Evolutionary conservation across 1,140 invertebrate genomes (phyloP).

Genomic region (Heliconius hermathena): DNA sequence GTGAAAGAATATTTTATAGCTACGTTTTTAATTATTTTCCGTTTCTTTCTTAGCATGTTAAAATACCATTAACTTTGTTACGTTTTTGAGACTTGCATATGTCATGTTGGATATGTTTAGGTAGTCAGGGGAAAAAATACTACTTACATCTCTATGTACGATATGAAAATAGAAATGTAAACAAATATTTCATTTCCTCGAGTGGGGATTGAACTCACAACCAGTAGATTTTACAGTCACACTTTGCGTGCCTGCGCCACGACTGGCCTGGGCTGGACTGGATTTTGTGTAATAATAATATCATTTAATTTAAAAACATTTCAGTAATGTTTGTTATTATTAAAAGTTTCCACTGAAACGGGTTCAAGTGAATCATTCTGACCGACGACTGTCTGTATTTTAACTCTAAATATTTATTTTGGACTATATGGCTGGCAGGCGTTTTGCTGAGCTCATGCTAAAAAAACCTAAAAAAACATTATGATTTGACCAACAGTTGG

Average conservation of each 20-base stretch:
- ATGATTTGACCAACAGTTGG: background rate
- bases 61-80: too few species aligned
- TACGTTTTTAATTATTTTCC: background rate
- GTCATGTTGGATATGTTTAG: too few species aligned
- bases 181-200: too few species aligned
- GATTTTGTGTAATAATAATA: too few species aligned
- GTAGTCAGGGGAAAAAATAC: too few species aligned
- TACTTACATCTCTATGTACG: too few species aligned
- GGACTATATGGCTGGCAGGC: slow-evolving; percentile 6
- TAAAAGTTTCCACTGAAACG: background rate
- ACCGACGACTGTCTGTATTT: slow-evolving; percentile 9
- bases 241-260: too few species aligned
- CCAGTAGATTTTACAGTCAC: too few species aligned
- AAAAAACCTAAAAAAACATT: background rate
- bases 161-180: too few species aligned
- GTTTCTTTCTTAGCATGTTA: background rate
- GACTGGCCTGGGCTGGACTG: too few species aligned
- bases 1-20: background rate
- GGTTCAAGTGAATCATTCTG: slow-evolving; percentile 4
- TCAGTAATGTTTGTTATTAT: background rate
- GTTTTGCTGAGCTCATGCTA: slow-evolving; percentile 9
- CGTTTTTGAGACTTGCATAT: too few species aligned
- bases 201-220: too few species aligned
- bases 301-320: background rate
- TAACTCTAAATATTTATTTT: slow-evolving; percentile 24